phyloP scores from a whole-genome alignment of 2,888 invertebrate genomes.

The Drosophila borborema region DNA sequence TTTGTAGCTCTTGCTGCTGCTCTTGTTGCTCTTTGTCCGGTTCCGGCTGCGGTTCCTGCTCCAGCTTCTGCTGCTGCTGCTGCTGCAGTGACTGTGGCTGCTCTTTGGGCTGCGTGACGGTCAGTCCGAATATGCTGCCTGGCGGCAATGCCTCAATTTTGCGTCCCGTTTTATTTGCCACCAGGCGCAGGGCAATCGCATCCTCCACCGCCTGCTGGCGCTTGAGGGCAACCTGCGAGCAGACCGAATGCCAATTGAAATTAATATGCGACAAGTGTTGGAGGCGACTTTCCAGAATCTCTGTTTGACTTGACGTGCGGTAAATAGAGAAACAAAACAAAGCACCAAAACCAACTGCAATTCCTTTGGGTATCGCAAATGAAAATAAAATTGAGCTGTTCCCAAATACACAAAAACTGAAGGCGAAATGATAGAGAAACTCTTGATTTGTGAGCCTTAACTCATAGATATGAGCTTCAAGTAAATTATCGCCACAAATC shows the following conservation, averaged over 20 bases:
- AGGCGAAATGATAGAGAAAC: background rate
- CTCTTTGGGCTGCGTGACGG: conserved; percentile 91
- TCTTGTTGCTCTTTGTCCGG: background rate
- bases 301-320: conserved; percentile 62
- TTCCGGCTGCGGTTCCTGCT: conserved; percentile 8
- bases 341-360: conserved; percentile 35
- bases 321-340: conserved; percentile 34
- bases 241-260: conserved; percentile 68
- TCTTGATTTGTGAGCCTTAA: background rate
- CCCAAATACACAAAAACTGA: conserved; percentile 6
- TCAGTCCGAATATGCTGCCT: conserved; percentile 96
- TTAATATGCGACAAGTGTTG: conserved; percentile 80
- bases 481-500: background rate
- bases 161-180: conserved; percentile 93
- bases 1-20: background rate
- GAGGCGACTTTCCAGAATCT: conserved; percentile 37
- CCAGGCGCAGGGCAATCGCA: conserved; percentile 96
- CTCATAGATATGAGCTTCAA: background rate
- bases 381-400: conserved; percentile 19
- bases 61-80: conserved; percentile 71
- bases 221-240: conserved; percentile 94
- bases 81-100: conserved; percentile 55
- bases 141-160: conserved; percentile 91
- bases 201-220: conserved; percentile 99
- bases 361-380: conserved; percentile 59